Percentiles rank a stretch among this genome's conserved stretches.
phyloP scores from a whole-genome alignment of 2,797 vertebrate species.

The Melanotaenia nigrans region DNA sequence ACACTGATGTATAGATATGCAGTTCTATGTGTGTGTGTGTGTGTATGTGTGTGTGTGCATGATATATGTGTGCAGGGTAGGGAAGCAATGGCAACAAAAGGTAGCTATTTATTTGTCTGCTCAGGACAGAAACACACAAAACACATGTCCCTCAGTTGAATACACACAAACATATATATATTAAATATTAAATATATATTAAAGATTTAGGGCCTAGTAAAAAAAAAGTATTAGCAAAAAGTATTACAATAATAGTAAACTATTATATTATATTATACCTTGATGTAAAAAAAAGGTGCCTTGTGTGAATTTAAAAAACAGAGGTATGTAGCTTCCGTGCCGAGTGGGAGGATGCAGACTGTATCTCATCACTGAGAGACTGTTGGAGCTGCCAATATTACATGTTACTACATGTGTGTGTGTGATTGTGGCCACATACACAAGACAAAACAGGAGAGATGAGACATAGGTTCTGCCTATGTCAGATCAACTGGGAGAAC shows the following conservation, averaged over 20 bases:
- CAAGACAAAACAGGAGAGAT: conserved; percentile 66
- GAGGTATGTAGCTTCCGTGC: conserved; percentile 25
- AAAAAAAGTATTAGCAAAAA: not conserved
- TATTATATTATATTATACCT: not conserved
- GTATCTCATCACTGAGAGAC: conserved; percentile 40
- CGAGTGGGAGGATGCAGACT: conserved; percentile 19
- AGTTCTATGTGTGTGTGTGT: conserved; percentile 41
- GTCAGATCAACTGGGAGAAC: conserved; percentile 77
- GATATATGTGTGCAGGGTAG: conserved; percentile 65
- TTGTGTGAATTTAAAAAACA: conserved; percentile 11
- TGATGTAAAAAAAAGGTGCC: not conserved
- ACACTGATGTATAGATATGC: conserved; percentile 80
- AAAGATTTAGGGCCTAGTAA: not conserved
- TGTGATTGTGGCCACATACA: conserved; percentile 53
- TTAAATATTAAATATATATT: not conserved
- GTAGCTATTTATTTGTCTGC: conserved; percentile 81
- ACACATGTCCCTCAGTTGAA: conserved; percentile 29
- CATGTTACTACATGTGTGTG: conserved; percentile 48
- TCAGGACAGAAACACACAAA: conserved; percentile 57
- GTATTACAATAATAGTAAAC: not conserved
- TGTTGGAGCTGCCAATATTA: conserved; percentile 55
- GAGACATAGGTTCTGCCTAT: conserved; percentile 75
- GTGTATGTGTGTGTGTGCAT: conserved; percentile 63
- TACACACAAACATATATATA: not conserved
- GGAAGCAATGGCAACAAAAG: conserved; percentile 81